Evolutionary conservation across 2,888 invertebrate species (phyloP), one percentile per base, ranked within the genome.

Genomic region (Aphelenchoides bicaudatus): DNA sequence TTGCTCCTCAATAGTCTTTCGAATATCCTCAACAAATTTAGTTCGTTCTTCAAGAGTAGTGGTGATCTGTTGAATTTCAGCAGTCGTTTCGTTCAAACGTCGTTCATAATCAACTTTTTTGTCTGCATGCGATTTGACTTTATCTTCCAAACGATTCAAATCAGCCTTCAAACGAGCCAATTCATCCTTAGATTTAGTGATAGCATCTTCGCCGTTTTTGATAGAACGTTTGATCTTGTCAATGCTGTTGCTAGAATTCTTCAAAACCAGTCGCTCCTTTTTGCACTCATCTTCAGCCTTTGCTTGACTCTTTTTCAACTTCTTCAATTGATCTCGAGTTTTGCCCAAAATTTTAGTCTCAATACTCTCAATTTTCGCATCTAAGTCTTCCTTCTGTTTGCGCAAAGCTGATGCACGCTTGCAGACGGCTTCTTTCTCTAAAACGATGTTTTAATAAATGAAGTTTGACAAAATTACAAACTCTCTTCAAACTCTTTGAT

Each of bases 311-410:
- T 58, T 31, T 19, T 52, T 49, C 21, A 28, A 1, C 2, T 52
- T 27, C 49, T 61, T 38, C 43, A 16, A 29, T 51, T 28, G 10
- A 37, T 47, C 19, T 51, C 52, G 21, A 58, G 31, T 21, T 55
- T 23, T 1, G 34, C 58, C 43, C 53, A 54, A 28, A 46, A 54
- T 60, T 19, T 39, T 16, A 28, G 39, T 39, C 37, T 64, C 60
- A 30, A 28, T 13, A 21, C 51, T 34, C 38, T 55, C 43, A 23
- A 56, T 53, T 55, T 58, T 66, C 51, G 78, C 67, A 37, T 80
- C 34, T 10, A 49, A 28, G 10, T 51, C 30, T 10, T 48, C 34
- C 16, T 34, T 34, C 13, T 34, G 13, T 16, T 34, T 34, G 13
- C 34, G 13, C 16, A 34, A 16, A 13, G 34, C 34, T 13, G 34